Percentiles rank a stretch among this genome's conserved stretches.
Evolutionary conservation across 2,113 vertebrate genomes (phyloP).

Genomic region (Actenoides lindsayi): DNA sequence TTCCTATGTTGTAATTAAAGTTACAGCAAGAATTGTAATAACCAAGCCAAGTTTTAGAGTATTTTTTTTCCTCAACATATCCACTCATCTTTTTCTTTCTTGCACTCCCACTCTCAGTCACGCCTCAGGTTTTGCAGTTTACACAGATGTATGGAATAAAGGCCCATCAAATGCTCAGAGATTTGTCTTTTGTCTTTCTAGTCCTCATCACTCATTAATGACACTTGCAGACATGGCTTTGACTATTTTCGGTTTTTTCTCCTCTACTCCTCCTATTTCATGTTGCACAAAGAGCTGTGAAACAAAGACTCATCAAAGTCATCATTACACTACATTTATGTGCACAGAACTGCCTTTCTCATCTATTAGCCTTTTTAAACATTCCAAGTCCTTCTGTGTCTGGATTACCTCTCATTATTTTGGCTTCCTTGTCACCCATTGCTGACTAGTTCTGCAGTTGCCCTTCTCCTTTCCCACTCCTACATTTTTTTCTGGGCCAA

Average conservation of each 20-base stretch:
- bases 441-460: background rate
- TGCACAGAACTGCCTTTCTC: conserved; percentile 57
- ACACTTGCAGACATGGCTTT: conserved; percentile 42
- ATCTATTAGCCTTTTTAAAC: conserved; percentile 59
- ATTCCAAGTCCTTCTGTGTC: background rate
- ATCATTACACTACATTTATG: conserved; percentile 70
- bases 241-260: conserved; percentile 53
- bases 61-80: background rate
- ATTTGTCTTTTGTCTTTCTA: conserved; percentile 65
- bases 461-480: background rate
- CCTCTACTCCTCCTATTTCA: conserved; percentile 52
- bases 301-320: conserved; percentile 73
- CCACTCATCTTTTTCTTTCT: background rate
- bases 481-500: background rate
- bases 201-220: conserved; percentile 71
- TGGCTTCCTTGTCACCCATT: conserved; percentile 1
- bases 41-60: background rate
- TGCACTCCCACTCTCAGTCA: conserved; percentile 16
- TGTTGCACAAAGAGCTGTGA: conserved; percentile 57
- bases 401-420: conserved; percentile 33
- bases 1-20: background rate
- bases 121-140: conserved; percentile 44
- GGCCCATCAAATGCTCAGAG: conserved; percentile 35
- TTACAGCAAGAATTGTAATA: background rate
- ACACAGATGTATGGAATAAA: conserved; percentile 55